Conservation (phyloP, 1,140 invertebrate genomes). For the Microplitis demolitor region DNA sequence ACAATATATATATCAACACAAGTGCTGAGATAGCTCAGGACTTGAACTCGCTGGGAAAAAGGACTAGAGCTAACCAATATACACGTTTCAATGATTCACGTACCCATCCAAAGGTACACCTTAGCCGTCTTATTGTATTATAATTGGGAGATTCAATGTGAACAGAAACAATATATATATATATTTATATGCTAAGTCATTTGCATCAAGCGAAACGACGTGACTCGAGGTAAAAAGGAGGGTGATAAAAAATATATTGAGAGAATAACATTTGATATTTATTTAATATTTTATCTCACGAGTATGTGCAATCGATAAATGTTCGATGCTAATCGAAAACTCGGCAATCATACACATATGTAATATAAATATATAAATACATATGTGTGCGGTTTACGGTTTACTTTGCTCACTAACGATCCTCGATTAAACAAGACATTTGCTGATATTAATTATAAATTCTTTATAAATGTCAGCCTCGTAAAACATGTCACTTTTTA, state of each 20-base stretch:
- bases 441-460: no score
- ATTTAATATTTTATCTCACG: constrained; percentile 1
- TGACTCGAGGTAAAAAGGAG: background rate
- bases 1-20: no score
- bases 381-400: no score
- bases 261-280: background rate
- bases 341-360: background rate
- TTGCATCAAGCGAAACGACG: background rate
- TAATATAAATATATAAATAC: no score
- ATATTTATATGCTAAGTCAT: background rate
- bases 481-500: no score
- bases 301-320: constrained; percentile 1
- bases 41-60: background rate
- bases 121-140: constrained; percentile 14
- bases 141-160: constrained; percentile 4
- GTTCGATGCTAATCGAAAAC: constrained; percentile 1
- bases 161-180: background rate
- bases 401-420: no score
- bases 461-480: no score
- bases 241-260: background rate
- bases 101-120: constrained; percentile 7
- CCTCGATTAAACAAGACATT: no score
- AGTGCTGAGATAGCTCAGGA: no score
- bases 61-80: background rate
- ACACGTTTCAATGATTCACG: constrained; percentile 13